These are phyloP conservation scores for Dasysyrphus tricinctus DNA, from an alignment of 2,888 invertebrate genomes.

Conservation along the genomic window DNA sequence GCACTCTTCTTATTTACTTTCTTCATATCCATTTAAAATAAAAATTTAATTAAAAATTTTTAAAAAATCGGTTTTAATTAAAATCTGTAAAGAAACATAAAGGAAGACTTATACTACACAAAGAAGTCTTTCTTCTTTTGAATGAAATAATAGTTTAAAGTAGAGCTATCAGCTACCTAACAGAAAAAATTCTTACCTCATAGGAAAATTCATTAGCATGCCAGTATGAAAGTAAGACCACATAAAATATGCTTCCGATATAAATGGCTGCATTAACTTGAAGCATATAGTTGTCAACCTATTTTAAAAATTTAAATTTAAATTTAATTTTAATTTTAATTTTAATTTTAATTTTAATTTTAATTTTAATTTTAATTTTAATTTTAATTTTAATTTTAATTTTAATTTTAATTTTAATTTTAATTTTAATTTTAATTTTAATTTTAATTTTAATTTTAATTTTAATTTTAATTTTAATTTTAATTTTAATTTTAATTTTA, in stretches of 20 bases:
- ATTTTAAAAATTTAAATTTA: too few species aligned
- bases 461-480: not conserved
- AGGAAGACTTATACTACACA: too few species aligned
- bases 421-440: not conserved
- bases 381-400: not conserved
- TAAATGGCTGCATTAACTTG: conserved; percentile 67
- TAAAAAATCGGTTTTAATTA: too few species aligned
- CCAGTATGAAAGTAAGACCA: conserved; percentile 76
- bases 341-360: not conserved
- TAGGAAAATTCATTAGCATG: conserved; percentile 77
- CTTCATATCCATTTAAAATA: too few species aligned
- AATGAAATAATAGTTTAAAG: too few species aligned
- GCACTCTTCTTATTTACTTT: too few species aligned
- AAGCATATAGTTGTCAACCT: conserved; percentile 68
- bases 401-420: not conserved
- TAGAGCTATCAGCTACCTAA: too few species aligned
- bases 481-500: not conserved
- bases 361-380: not conserved
- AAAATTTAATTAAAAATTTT: too few species aligned
- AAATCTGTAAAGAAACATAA: too few species aligned
- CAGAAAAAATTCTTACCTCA: conserved; percentile 54
- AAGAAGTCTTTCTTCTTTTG: too few species aligned
- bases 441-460: not conserved
- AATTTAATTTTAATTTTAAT: not conserved
- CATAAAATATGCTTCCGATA: conserved; percentile 72